Evolutionary conservation across 2,888 invertebrate genomes (phyloP), one percentile per base, ranked within the genome.

Genomic region (Scaptomyza polygonia): DNA sequence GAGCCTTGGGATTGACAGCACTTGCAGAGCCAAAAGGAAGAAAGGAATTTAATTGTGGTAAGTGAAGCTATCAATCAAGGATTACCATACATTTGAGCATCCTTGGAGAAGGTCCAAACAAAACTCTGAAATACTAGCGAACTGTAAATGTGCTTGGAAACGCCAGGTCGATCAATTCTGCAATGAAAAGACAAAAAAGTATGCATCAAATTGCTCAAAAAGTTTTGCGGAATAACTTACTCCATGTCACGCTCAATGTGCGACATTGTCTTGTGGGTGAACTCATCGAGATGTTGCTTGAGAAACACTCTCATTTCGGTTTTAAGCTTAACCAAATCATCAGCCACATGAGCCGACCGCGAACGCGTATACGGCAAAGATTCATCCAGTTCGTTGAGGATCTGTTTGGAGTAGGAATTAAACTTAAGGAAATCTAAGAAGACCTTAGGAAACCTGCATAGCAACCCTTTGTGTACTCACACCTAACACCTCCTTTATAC

Each of bases 191-290:
- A 25, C 3, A 3, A 9, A 18, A 55, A 3, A 18, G 29, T n/a
- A 30, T n/a, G 12, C 3, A 12, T 9, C 4, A 1, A n/a, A 7
- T 5, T 39, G 39, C 2, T 34, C 8, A 0, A 14, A 7, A 14
- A 8, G 14, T 8, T 34, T 2, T 12, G 40, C 2, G 21, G 9
- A 16, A 16, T 6, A 5, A 82, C 90, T 76, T 67, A 92, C 91
- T 90, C 89, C 92, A 92, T 92, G 78, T 92, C 92, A 11, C 92
- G 78, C 51, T 92, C 91, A 36, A 92, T 89, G 51, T 92, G 91
- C 3, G 92, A 91, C 79, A 92, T 84, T 34, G 89, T 91, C 67
- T 90, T 91, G 65, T 90, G 90, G 12, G 91, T 90, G 52, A 91
- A 92, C 72, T 91, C 92, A 66, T 92, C 91, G 16, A 92, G 72